Base-by-base conservation (phyloP, 2,797 vertebrate species). In the Limosa lapponica region DNA sequence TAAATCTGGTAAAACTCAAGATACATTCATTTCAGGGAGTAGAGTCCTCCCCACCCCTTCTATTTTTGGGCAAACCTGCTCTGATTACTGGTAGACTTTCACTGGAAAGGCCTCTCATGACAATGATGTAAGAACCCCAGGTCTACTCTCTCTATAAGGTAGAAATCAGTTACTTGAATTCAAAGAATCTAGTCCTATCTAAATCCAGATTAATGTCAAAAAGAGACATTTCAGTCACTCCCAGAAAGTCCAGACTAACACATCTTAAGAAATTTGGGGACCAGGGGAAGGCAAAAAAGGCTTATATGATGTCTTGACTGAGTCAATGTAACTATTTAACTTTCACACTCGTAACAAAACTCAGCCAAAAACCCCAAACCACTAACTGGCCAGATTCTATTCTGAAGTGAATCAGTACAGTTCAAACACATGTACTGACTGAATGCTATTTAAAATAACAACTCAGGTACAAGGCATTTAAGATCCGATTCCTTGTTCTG, bases 401-500 rank as follows among this genome's bases (percentile, higher is more conserved):
- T 61, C 64, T 70, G n/a, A 14, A 46, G 19, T 89, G 43, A 79
- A 73, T 37, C 39, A 37, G 73, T 30, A 58, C 20, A 75, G 34
- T 15, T 58, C 71, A 87, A 85, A 70, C 16, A 43, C 11, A 39
- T 5, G 7, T 15, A 43, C 23, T 5, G 8, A 77, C n/a, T 62
- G 27, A 4, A 34, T 15, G 5, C 6, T 66, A 72, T 89, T 51
- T 51, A 77, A 75, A 92, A 15, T 13, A 83, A 69, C 13, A 30
- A 36, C 15, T 59, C 23, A 39, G 59, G 51, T 46, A 67, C 32
- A 59, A 90, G 36, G 32, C 43, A 80, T 55, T 39, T 74, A 23
- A 94, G 59, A 94, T 59, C 24, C 18, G 10, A 82, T 32, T 94
- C 46, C 39, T 84, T 32, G 32, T 65, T 52, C 55, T 41, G 77